Percentiles rank a stretch among this genome's conserved stretches.
Evolutionary conservation across 2,113 vertebrate genomes (phyloP).

Genomic region (Charadrius vociferus): DNA sequence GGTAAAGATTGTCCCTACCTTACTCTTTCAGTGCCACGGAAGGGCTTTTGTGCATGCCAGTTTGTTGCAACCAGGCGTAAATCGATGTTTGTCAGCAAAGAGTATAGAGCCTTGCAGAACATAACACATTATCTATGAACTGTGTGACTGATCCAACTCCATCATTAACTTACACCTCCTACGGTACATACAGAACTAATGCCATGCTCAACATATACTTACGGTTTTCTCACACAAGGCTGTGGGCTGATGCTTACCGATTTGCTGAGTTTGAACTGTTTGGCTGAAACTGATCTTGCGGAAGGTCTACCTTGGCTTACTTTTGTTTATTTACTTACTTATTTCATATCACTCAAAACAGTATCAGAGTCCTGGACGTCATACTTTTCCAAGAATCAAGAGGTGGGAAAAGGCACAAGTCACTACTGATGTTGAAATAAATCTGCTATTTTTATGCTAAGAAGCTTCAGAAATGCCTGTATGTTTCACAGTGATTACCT

Average conservation of each 20-base stretch:
- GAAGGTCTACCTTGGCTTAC: background rate
- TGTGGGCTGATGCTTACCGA: background rate
- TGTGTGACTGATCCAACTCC: background rate
- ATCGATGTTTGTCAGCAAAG: background rate
- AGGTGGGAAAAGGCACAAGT: fast-evolving
- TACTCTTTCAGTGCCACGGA: background rate
- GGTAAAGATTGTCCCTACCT: background rate
- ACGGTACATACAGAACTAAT: background rate
- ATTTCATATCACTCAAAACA: background rate
- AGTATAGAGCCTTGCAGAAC: background rate
- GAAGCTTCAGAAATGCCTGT: background rate
- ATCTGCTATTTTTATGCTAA: background rate
- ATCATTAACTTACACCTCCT: background rate
- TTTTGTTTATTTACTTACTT: background rate
- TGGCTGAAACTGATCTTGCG: background rate
- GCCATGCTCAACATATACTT: fast-evolving
- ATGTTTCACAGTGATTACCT: background rate
- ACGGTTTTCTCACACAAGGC: background rate
- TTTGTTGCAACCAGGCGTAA: no score
- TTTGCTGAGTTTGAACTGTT: background rate
- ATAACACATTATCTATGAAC: background rate
- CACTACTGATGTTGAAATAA: background rate
- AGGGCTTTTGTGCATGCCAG: background rate
- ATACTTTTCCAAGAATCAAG: background rate
- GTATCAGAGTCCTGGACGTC: background rate